Conservation (phyloP, 2,113 vertebrate genomes). For the Lepus europaeus region DNA sequence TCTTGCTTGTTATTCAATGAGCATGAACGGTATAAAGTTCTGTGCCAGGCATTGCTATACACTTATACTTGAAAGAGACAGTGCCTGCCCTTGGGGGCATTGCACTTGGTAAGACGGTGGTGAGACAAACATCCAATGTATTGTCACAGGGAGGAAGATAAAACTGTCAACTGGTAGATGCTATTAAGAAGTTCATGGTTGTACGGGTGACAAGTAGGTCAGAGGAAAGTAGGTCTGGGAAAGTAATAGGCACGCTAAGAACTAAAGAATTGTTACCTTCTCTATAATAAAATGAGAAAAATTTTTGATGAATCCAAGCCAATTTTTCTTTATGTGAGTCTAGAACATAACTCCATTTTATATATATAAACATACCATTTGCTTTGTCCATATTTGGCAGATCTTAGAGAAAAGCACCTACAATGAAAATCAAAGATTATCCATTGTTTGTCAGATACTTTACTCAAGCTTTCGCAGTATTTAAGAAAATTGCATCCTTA, state of each 20-base stretch:
- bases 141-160: background rate
- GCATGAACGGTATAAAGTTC: background rate
- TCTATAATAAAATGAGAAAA: background rate
- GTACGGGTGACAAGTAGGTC: background rate
- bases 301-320: background rate
- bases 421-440: background rate
- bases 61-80: background rate
- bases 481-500: background rate
- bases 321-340: background rate
- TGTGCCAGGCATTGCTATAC: background rate
- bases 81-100: background rate
- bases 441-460: slow-evolving; percentile 10
- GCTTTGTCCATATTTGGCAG: background rate
- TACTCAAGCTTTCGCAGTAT: background rate
- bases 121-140: background rate
- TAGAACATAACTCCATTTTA: background rate
- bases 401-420: background rate
- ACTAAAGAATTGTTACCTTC: background rate
- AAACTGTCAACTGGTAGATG: background rate
- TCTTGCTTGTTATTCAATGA: background rate
- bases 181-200: background rate
- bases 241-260: background rate
- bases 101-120: background rate
- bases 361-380: background rate
- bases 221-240: background rate